Evolutionary conservation across 1,140 invertebrate genomes (phyloP).

Genomic region (Mylabris phalerata): DNA sequence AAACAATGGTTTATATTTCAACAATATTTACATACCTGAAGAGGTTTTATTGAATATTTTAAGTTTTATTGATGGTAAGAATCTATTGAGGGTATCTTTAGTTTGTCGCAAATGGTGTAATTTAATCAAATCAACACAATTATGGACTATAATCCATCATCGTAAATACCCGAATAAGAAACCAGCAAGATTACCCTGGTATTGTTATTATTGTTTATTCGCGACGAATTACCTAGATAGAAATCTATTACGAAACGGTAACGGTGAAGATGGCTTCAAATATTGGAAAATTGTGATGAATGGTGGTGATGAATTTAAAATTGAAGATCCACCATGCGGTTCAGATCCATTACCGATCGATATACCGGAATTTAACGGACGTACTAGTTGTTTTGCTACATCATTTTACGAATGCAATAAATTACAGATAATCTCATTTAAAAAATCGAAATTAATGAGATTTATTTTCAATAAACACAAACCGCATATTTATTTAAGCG

Average conservation of each 20-base stretch:
- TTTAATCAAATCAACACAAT: constrained; percentile 28
- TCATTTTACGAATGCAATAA: constrained; percentile 37
- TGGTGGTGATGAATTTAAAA: constrained; percentile 36
- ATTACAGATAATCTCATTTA: constrained; percentile 31
- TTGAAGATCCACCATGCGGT: constrained; percentile 37
- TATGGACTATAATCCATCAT: constrained; percentile 31
- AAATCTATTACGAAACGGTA: constrained; percentile 41
- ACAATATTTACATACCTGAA: constrained; percentile 32
- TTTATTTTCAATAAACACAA: constrained; percentile 35
- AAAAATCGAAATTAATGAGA: neutral
- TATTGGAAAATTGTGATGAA: constrained; percentile 38
- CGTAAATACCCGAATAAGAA: constrained; percentile 17
- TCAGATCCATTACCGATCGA: constrained; percentile 22
- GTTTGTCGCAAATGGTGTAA: constrained; percentile 39
- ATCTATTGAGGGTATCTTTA: constrained; percentile 26
- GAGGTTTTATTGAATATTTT: constrained; percentile 36
- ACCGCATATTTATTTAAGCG: constrained; percentile 37
- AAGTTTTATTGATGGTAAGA: constrained; percentile 22
- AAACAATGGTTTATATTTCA: constrained; percentile 32
- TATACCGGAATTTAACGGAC: constrained; percentile 31
- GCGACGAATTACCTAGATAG: constrained; percentile 32
- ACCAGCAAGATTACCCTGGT: constrained; percentile 33
- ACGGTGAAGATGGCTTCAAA: constrained; percentile 35
- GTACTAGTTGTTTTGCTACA: constrained; percentile 40
- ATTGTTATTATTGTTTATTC: constrained; percentile 35